These are phyloP conservation scores for Centropus unirufus DNA, from an alignment of 2,113 vertebrate species.

Conservation along the genomic window DNA sequence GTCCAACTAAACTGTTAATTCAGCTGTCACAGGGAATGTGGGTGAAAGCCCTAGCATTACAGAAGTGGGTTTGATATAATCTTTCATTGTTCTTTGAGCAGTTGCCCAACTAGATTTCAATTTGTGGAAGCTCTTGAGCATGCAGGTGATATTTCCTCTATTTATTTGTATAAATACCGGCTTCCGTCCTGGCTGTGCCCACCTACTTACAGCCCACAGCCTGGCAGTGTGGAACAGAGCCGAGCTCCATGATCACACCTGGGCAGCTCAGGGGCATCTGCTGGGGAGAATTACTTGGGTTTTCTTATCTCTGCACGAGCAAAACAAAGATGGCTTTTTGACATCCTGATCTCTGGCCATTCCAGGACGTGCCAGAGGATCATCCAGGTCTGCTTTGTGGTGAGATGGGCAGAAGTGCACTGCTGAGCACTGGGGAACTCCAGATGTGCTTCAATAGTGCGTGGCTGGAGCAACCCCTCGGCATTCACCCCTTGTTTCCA, in stretches of 20 bases:
- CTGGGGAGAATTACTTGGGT: neutral
- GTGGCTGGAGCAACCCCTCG: neutral
- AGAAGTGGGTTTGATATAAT: neutral
- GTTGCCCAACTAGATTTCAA: neutral
- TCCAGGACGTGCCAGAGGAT: neutral
- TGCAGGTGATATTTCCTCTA: neutral
- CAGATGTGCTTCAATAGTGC: accelerated
- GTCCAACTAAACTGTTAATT: neutral
- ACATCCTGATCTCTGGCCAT: neutral
- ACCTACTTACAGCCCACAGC: neutral
- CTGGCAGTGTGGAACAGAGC: neutral
- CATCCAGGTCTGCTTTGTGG: accelerated
- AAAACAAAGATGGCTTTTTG: neutral
- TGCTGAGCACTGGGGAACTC: neutral
- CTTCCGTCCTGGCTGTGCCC: neutral
- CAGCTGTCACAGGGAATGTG: neutral
- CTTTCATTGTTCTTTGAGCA: neutral
- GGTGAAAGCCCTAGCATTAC: neutral
- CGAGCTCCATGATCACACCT: neutral
- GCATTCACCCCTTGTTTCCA: neutral
- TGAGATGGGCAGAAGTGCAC: neutral
- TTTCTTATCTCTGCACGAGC: neutral
- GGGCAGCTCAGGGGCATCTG: neutral
- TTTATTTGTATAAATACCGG: neutral
- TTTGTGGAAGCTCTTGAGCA: neutral